A percentile compares a stretch with the other conserved stretches of the same genome.
Conservation (phyloP, 2,888 invertebrate species). For the Hipparchia sbordonii region DNA sequence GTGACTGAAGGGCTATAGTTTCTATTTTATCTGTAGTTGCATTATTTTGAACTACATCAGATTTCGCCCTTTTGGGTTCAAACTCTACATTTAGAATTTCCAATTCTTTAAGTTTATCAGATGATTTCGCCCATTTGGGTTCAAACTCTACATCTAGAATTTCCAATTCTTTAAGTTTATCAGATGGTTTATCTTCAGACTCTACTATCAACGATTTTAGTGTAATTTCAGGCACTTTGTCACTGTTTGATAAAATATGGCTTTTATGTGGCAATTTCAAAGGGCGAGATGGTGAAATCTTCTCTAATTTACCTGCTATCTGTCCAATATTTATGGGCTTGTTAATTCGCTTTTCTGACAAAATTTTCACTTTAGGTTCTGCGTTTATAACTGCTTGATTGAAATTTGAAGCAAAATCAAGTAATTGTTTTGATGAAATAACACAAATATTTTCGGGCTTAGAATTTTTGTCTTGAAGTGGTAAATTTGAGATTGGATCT, state of each 20-base stretch:
- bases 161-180: conserved; percentile 30
- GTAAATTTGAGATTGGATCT: conserved; percentile 13
- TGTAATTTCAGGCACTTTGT: background rate
- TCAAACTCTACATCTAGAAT: conserved; percentile 22
- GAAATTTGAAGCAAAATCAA: background rate
- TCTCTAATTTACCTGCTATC: conserved; percentile 52
- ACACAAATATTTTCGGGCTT: background rate
- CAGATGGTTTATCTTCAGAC: conserved; percentile 14
- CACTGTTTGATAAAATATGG: conserved; percentile 1
- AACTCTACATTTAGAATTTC: conserved; percentile 32
- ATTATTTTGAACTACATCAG: conserved; percentile 1
- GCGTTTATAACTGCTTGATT: conserved; percentile 15
- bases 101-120: conserved; percentile 28
- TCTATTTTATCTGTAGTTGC: conserved; percentile 7
- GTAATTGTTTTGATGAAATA: background rate
- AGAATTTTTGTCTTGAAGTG: background rate
- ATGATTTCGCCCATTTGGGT: background rate
- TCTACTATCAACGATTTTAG: background rate
- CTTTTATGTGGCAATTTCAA: conserved; percentile 50
- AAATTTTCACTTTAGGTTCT: conserved; percentile 57
- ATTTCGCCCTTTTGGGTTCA: conserved; percentile 11
- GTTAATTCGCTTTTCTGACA: conserved; percentile 64
- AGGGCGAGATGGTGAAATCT: conserved; percentile 56
- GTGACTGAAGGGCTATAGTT: conserved; percentile 8
- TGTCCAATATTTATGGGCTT: conserved; percentile 46